Conservation (phyloP, 2,113 vertebrate species). For the Phaethornis superciliosus region DNA sequence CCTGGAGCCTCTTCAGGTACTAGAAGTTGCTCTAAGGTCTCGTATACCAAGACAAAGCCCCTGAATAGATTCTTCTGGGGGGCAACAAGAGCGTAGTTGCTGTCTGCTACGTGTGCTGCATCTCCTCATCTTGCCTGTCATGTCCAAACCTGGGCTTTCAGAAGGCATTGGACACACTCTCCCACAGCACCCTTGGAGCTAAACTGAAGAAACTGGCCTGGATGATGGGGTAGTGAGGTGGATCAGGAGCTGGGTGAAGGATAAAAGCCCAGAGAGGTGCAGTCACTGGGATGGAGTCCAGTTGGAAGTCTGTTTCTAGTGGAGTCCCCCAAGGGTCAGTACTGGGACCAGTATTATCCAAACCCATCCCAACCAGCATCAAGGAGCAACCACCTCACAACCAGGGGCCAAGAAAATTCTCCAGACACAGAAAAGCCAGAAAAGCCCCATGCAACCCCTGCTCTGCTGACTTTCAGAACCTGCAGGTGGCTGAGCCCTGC, state of each 20-base stretch:
- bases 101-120: not conserved
- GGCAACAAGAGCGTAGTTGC: not conserved
- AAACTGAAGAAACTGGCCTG: no score
- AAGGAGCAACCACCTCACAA: not conserved
- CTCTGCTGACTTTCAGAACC: not conserved
- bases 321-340: no score
- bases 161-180: no score
- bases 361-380: not conserved
- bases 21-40: not conserved
- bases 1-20: no score
- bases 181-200: no score
- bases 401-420: not conserved
- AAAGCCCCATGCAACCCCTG: not conserved
- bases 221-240: no score
- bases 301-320: no score
- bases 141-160: not conserved
- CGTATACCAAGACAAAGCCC: not conserved
- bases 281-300: no score
- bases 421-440: not conserved
- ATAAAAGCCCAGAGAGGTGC: no score
- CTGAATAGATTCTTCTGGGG: not conserved
- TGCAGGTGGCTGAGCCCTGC: rapidly evolving
- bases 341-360: no score
- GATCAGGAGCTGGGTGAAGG: no score
- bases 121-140: not conserved